These are phyloP conservation scores for Bubalus kerabau DNA, from an alignment of 2,113 vertebrate genomes.

Conservation along the genomic window DNA sequence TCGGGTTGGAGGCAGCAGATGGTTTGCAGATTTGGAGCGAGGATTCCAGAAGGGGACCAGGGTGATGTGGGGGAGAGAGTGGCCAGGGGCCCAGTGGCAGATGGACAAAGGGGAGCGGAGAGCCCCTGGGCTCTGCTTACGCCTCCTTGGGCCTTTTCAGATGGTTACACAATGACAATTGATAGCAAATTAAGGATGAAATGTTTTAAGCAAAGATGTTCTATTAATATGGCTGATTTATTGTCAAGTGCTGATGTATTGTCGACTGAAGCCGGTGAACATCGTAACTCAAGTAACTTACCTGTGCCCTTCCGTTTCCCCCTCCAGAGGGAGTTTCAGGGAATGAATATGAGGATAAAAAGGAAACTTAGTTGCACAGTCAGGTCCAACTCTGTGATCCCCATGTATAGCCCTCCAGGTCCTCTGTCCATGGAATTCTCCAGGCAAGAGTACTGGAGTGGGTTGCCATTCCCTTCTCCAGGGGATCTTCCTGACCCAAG, in stretches of 20 bases:
- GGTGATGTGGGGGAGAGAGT: neutral
- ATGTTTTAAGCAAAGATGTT: neutral
- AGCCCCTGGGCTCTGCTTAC: neutral
- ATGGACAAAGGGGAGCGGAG: accelerated
- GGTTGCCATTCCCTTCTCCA: neutral
- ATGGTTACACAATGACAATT: neutral
- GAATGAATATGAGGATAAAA: neutral
- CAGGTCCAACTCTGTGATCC: neutral
- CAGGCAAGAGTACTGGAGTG: neutral
- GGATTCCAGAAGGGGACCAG: neutral
- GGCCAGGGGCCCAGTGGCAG: neutral
- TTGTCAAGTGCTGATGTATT: neutral
- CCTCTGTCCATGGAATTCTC: neutral
- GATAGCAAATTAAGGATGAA: neutral
- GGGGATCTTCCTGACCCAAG: neutral
- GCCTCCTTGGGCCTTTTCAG: neutral
- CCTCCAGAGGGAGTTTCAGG: neutral
- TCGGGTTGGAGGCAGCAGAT: neutral
- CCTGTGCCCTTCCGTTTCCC: accelerated
- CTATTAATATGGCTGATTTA: accelerated
- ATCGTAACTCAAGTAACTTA: neutral
- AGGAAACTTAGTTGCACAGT: neutral
- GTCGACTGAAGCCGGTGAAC: neutral
- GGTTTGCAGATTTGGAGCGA: neutral
- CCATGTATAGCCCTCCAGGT: neutral